Evolutionary conservation across 2,797 vertebrate species (phyloP).

Genomic region (Propithecus deckenii): DNA sequence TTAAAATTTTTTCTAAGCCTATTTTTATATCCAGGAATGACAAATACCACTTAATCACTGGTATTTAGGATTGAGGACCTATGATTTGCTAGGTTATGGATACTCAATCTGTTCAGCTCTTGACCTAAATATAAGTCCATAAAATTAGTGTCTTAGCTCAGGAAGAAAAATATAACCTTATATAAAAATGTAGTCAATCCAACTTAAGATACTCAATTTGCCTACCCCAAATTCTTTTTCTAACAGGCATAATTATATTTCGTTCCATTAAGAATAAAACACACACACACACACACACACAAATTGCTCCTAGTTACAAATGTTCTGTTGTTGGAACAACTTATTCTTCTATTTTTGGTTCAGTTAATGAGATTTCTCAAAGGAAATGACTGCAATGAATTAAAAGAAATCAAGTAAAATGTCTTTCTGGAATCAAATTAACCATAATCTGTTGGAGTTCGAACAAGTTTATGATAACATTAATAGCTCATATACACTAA

Average conservation of each 20-base stretch:
- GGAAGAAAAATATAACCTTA: conserved; percentile 51
- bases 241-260: conserved; percentile 47
- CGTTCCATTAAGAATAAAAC: conserved; percentile 43
- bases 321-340: conserved; percentile 51
- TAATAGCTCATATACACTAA: conserved; percentile 27
- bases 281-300: background rate
- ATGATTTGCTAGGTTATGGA: background rate
- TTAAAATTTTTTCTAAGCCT: background rate
- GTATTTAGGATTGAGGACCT: background rate
- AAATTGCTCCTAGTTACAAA: conserved; percentile 39
- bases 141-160: conserved; percentile 32
- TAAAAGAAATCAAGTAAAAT: conserved; percentile 59
- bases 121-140: conserved; percentile 29
- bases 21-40: background rate
- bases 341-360: conserved; percentile 67
- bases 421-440: conserved; percentile 51
- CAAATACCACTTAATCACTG: background rate
- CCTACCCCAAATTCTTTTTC: conserved; percentile 17
- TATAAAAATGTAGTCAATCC: conserved; percentile 34
- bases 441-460: conserved; percentile 11
- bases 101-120: conserved; percentile 8
- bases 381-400: conserved; percentile 47
- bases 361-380: conserved; percentile 55
- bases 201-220: background rate
- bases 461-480: conserved; percentile 1